Evolutionary conservation across 1,140 invertebrate species (phyloP), one percentile per base, ranked within the genome.

Genomic region (Bombus impatiens): DNA sequence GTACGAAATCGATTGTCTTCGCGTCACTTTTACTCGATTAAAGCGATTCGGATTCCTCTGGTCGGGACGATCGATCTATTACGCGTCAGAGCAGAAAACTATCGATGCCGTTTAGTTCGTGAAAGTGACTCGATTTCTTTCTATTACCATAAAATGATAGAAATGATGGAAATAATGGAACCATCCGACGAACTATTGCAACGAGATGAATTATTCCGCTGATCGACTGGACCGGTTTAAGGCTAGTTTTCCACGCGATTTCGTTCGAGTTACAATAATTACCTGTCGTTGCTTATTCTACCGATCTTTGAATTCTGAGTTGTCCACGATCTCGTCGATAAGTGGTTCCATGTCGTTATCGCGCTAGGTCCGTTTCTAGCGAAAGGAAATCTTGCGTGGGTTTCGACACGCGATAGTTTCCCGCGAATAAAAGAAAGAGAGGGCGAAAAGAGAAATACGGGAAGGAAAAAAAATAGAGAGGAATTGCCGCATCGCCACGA

Each of bases 381-480:
- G 93, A 93, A 93, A 93, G 92, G 91, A 92, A 93, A 91, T 93
- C 87, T 89, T 86, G 88, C 90, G 86, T 90, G 88, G 88, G 88
- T 82, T 75, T 75, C 78, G 82, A 22, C 83, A 80, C 87, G 79
- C 83, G 87, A 91, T 87, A n/a, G 81, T 91, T 90, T 90, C 84
- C 87, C 88, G 90, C 68, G 80, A 89, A 91, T 89, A 81, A 91
- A 89, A 88, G 91, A 87, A 87, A 84, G 82, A 82, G 91, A 53
- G 88, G 70, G 71, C 68, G 85, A 76, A 78, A 87, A 76, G 87
- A 90, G 88, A 77, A 86, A 88, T 79, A 88, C 86, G 87, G 87
- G 82, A 78, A 86, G 78, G 74, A n/a, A n/a, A 84, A 81, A 86
- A 84, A 86, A 70, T 81, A 47, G 79, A 86, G 59, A 88, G 70